Conservation (phyloP, 1,140 invertebrate species). For the Homarus americanus region DNA sequence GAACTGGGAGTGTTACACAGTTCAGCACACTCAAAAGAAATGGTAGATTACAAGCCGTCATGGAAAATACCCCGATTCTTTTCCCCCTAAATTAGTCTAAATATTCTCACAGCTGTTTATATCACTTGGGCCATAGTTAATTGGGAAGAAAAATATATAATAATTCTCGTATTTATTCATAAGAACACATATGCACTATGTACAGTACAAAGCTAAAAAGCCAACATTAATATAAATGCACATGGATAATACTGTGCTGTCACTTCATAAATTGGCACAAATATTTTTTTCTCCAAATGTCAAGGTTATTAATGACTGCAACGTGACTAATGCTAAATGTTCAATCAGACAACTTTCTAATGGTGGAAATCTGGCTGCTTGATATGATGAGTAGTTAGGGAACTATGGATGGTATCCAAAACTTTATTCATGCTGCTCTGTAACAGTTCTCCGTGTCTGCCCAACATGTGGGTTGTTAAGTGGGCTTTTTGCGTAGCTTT, state of each 20-base stretch:
- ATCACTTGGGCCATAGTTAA: too few species aligned
- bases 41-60: too few species aligned
- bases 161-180: too few species aligned
- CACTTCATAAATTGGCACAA: neutral
- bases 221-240: neutral
- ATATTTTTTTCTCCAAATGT: neutral
- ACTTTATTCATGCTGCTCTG: neutral
- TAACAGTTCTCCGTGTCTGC: conserved; percentile 40
- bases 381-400: neutral
- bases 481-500: conserved; percentile 64
- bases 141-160: too few species aligned
- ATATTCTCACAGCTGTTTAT: too few species aligned
- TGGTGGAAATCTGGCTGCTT: conserved; percentile 13
- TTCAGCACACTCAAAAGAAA: too few species aligned
- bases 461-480: conserved; percentile 56
- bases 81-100: too few species aligned
- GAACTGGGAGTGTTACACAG: too few species aligned
- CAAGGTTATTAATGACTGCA: neutral
- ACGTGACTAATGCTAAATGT: neutral
- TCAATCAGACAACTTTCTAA: neutral
- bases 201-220: neutral
- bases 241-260: neutral
- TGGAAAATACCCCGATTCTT: too few species aligned
- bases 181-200: too few species aligned
- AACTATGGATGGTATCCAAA: neutral